Evolutionary conservation across 1,140 invertebrate species (phyloP), one percentile per base, ranked within the genome.

Genomic region (Philotrypesis tridentata): DNA sequence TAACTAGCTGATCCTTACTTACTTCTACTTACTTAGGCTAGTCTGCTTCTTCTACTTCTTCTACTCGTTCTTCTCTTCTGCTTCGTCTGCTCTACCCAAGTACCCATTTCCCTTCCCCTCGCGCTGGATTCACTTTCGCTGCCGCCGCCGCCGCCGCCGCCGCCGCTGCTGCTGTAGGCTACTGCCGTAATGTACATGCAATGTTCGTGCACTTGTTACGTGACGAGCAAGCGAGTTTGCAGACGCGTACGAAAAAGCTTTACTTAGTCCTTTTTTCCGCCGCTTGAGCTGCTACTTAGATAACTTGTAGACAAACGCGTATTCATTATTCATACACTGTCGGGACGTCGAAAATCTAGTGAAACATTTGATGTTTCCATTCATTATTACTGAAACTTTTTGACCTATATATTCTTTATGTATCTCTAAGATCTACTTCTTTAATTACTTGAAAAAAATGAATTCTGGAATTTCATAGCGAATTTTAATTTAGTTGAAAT

Each of bases 131-230:
- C 80, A 81, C 80, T 81, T 81, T 81, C 80, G 72, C 73, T 70
- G n/a, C 33, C 14, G 25, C 5, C 12, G 61, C 11, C 12, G 3
- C 9, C 9, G 33, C 33, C 9, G n/a, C 33, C 21, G 48, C n/a
- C 12, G 61, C 11, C 12, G 3, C 9, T 37, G 33, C 33, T 37
- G n/a, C 33, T 29, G 48, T 63, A n/a, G 48, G 71, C 71, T 74
- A 55, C 67, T 74, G 23, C 79, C 71, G 71, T 80, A 80, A 80
- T 60, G 60, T 23, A n/a, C 55, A 23, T 79, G 37, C 77, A 55
- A 37, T 9, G 61, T 75, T 33, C 43, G 25, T 68, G 43, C 43
- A 70, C 72, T 74, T 79, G 83, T 85, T 85, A 85, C 82, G 82
- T 75, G 79, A 75, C 43, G 61, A 33, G 43, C 33, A 29, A 5